Conservation (phyloP, 2,888 invertebrate species). For the Heliconius hortense region DNA sequence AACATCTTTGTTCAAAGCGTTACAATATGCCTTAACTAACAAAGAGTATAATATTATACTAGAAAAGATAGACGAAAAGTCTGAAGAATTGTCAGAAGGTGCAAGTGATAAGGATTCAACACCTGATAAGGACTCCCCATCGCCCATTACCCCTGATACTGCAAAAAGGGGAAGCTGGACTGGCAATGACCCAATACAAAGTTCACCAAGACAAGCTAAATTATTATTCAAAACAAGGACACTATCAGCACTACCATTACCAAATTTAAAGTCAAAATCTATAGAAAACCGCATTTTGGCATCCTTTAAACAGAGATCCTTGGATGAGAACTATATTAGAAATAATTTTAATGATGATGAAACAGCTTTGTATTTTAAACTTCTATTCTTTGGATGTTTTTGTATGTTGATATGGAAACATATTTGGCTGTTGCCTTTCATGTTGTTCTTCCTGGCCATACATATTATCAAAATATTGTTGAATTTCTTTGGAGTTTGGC, state of each 20-base stretch:
- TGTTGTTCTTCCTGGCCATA: constrained; percentile 89
- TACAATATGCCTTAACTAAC: constrained; percentile 61
- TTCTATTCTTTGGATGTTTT: constrained; percentile 90
- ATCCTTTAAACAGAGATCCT: constrained; percentile 68
- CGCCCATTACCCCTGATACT: constrained; percentile 62
- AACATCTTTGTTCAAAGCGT: constrained; percentile 61
- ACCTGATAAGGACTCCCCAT: constrained; percentile 64
- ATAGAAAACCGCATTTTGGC: constrained; percentile 67
- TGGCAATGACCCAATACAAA: constrained; percentile 56
- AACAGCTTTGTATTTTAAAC: constrained; percentile 88
- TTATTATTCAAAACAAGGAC: constrained; percentile 74
- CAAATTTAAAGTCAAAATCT: constrained; percentile 61
- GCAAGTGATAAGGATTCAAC: constrained; percentile 63
- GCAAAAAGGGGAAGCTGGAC: constrained; percentile 65
- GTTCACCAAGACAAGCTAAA: constrained; percentile 69
- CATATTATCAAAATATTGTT: constrained; percentile 82
- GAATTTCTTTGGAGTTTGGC: constrained; percentile 77
- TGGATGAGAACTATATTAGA: constrained; percentile 73
- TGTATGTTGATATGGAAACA: constrained; percentile 94
- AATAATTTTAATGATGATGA: constrained; percentile 78
- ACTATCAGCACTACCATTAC: constrained; percentile 69
- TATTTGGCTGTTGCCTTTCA: constrained; percentile 89
- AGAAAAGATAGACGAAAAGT: constrained; percentile 54
- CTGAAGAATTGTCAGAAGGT: constrained; percentile 54
- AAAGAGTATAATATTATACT: constrained; percentile 44